Percentiles rank a stretch among this genome's conserved stretches.
Conservation (phyloP, 2,888 invertebrate species). For the Orthosia gothica region DNA sequence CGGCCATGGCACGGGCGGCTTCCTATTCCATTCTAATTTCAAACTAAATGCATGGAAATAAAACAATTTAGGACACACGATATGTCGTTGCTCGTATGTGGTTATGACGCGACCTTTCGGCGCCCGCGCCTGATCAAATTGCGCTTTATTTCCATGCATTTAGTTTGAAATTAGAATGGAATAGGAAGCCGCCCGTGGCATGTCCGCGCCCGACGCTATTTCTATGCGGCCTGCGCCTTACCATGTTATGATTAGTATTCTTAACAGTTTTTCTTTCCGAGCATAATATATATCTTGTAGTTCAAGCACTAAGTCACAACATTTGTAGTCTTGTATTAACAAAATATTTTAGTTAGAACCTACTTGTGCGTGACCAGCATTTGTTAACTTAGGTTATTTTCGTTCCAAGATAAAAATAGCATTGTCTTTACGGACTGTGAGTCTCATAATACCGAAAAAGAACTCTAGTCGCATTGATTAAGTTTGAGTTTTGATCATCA, state of each 20-base stretch:
- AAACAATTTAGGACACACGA: too few relatives aligned
- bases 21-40: too few relatives aligned
- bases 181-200: too few relatives aligned
- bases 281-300: neutral
- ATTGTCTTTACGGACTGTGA: neutral
- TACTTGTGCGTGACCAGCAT: slow-evolving; percentile 11
- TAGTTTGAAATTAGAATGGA: too few relatives aligned
- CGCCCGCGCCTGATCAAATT: too few relatives aligned
- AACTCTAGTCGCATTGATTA: neutral
- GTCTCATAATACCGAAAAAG: neutral
- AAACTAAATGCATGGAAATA: too few relatives aligned
- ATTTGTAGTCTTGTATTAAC: neutral
- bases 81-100: too few relatives aligned
- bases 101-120: too few relatives aligned
- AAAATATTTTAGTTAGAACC: slow-evolving; percentile 14
- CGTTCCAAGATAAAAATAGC: slow-evolving; percentile 1
- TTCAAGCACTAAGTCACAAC: slow-evolving; percentile 2
- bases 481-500: neutral
- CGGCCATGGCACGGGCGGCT: too few relatives aligned
- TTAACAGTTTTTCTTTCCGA: slow-evolving; percentile 8
- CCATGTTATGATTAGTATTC: neutral
- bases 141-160: too few relatives aligned
- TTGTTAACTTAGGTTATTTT: slow-evolving; percentile 1
- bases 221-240: too few relatives aligned
- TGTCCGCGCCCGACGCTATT: too few relatives aligned